Conservation (phyloP, 1,140 invertebrate genomes). For the Drosophila equinoxialis region DNA sequence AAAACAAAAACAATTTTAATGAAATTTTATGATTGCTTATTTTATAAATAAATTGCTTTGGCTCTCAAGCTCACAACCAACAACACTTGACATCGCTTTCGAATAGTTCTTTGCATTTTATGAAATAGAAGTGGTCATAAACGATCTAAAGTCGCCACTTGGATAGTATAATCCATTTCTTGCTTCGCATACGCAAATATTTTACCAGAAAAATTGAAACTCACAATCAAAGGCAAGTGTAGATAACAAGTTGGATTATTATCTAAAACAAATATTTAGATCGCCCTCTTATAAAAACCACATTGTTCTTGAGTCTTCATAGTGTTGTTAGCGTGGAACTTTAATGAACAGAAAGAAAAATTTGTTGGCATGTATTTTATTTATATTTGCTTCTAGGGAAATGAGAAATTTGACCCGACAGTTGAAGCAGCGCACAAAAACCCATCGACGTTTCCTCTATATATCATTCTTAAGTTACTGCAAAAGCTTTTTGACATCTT, state of each 20-base stretch:
- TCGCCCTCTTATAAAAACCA: background rate
- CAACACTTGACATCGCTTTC: conserved; percentile 2
- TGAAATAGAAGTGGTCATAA: background rate
- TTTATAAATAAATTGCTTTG: conserved; percentile 14
- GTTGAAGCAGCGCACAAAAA: background rate
- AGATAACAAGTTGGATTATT: conserved; percentile 22
- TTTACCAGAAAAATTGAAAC: conserved; percentile 30
- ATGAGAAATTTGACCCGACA: background rate
- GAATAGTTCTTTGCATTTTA: conserved; percentile 5
- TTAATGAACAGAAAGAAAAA: no score
- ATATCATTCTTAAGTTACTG: background rate
- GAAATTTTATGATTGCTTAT: conserved; percentile 51
- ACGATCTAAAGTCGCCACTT: conserved; percentile 16
- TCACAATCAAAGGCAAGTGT: background rate
- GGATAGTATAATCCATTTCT: background rate
- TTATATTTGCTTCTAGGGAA: background rate
- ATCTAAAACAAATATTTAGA: conserved; percentile 25
- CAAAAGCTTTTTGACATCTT: no score
- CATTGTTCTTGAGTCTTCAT: no score
- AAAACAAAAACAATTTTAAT: conserved; percentile 50
- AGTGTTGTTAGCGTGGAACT: no score
- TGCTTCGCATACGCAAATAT: conserved; percentile 38
- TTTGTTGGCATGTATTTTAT: background rate
- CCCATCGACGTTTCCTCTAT: background rate
- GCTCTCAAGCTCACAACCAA: background rate